Evolutionary conservation across 2,113 vertebrate species (phyloP).

Genomic region (Corynorhinus townsendii): DNA sequence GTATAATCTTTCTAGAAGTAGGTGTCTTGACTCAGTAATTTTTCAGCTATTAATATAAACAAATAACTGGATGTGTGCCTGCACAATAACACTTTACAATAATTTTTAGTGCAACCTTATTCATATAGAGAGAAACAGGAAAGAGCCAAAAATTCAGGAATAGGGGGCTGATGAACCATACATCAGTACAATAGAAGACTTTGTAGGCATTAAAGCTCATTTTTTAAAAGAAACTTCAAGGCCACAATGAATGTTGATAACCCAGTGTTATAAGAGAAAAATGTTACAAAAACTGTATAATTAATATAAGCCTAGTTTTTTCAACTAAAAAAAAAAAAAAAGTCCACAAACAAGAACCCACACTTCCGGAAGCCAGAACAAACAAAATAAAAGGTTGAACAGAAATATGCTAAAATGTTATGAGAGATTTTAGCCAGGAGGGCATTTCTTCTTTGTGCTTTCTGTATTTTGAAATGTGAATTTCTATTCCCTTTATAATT

Average conservation of each 20-base stretch:
- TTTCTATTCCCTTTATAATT: slow-evolving; percentile 20
- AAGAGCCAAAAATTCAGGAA: slow-evolving; percentile 10
- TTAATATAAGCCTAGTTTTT: neutral
- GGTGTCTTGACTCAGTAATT: neutral
- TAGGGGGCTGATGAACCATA: neutral
- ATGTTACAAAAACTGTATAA: neutral
- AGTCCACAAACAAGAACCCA: neutral
- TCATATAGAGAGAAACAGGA: neutral
- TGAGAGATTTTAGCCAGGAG: neutral
- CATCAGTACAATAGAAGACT: neutral
- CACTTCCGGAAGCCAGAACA: neutral
- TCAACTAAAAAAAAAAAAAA: neutral
- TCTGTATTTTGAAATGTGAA: slow-evolving; percentile 18
- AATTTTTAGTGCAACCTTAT: slow-evolving; percentile 4
- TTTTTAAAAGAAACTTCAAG: slow-evolving; percentile 2
- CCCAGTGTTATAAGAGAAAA: neutral
- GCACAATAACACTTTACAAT: neutral
- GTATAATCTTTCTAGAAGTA: neutral
- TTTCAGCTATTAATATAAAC: slow-evolving; percentile 32
- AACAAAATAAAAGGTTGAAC: neutral
- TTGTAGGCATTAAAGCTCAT: neutral
- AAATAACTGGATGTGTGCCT: neutral
- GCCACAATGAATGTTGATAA: neutral
- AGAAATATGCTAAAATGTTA: slow-evolving; percentile 4
- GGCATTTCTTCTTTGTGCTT: slow-evolving; percentile 25